Evolutionary conservation across 2,888 invertebrate genomes (phyloP), one percentile per base, ranked within the genome.

Genomic region (Euzetes globulus): DNA sequence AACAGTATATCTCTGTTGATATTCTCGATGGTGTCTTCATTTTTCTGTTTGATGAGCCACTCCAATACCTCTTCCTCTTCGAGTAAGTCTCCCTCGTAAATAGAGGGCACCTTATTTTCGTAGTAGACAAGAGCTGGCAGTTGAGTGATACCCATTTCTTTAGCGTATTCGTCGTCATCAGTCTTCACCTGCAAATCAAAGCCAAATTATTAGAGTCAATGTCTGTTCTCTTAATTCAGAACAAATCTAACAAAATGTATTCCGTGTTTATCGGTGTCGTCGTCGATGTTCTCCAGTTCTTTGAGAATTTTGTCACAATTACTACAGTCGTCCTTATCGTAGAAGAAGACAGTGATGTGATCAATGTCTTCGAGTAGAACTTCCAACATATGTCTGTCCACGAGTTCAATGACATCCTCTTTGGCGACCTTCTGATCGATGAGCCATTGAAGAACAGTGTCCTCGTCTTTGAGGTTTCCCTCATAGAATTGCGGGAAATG

Each of bases 21-120:
- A 82, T 92, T 91, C 82, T 92, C 92, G 79, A 94, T 92, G 81
- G 92, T 93, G 82, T 91, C 91, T 82, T 94, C 94, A 82, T 90
- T 90, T 82, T 93, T 92, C 83, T 94, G 94, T 82, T 90, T 89
- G 76, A 91, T 87, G 88, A 94, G 91, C 94, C 94, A 94, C 80
- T 91, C 89, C 79, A 94, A 86, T 7, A 94, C 92, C 82, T 90
- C 89, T 70, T 86, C 86, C 83, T 77, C 77, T 45, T 77, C 60
- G 3, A 47, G 22, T 19, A 77, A 45, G 37, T 76, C 74, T 33
- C 79, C 79, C 72, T 77, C 77, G 45, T 77, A 79, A 25, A 79
- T 75, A 0, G 75, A 75, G 22, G 81, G 81, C 47, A 88, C 87
- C 79, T 83, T 84, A 79, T 86, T 86, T 79, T 88, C 88, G 81